A percentile compares a stretch with the other conserved stretches of the same genome.
Conservation (phyloP, 2,888 invertebrate species). For the Galeopsomyia nigrocyanea region DNA sequence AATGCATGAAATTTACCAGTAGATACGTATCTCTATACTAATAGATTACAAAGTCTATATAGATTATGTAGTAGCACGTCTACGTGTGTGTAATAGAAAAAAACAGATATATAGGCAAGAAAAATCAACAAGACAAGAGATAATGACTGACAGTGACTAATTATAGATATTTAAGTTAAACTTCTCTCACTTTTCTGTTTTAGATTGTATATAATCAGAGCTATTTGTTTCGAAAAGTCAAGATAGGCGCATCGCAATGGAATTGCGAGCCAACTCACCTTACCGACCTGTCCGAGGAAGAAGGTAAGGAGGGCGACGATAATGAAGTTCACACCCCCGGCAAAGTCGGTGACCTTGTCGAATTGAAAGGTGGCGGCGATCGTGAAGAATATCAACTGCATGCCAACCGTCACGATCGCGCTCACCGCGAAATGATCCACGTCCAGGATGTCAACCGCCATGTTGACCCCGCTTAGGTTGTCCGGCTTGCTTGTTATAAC, state of each 20-base stretch:
- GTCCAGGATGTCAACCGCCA: constrained; percentile 83
- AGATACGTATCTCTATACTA: too few species aligned
- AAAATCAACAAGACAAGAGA: too few species aligned
- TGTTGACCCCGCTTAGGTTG: constrained; percentile 56
- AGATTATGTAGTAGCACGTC: not conserved
- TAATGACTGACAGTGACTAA: too few species aligned
- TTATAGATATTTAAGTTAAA: too few species aligned
- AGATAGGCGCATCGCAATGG: too few species aligned
- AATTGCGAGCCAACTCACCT: constrained; percentile 68
- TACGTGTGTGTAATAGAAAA: too few species aligned
- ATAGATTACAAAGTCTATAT: not conserved
- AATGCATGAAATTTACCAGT: too few species aligned
- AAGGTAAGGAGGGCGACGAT: constrained; percentile 90
- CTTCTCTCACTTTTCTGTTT: too few species aligned
- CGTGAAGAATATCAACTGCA: constrained; percentile 91
- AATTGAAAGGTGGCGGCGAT: constrained; percentile 88
- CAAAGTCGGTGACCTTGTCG: constrained; percentile 94
- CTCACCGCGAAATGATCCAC: constrained; percentile 88
- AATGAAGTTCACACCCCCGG: constrained; percentile 93
- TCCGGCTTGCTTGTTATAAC: not conserved
- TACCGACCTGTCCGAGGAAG: constrained; percentile 85
- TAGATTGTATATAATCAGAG: constrained; percentile 21
- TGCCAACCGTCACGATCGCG: constrained; percentile 85
- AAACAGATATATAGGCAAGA: too few species aligned
- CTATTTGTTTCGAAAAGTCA: constrained; percentile 35